Evolutionary conservation across 2,888 invertebrate genomes (phyloP).

Genomic region (Gymnoscelis rufifasciata): DNA sequence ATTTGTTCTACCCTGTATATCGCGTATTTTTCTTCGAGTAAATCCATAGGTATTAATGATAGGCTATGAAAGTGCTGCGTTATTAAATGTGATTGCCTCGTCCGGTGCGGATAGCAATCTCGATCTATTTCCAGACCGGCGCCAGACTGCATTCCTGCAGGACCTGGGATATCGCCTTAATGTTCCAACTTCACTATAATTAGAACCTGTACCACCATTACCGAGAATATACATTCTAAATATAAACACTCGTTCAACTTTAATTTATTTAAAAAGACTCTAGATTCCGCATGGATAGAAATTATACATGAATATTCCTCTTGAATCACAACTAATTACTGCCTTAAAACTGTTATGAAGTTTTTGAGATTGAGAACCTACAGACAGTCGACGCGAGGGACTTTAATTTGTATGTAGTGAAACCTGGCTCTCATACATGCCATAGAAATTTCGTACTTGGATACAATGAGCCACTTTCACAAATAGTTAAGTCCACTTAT

Average conservation of each 20-base stretch:
- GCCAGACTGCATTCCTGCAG: slow-evolving; percentile 71
- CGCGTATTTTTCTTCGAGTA: background rate
- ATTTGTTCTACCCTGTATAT: no score
- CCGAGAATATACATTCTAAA: slow-evolving; percentile 33
- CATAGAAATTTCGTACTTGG: slow-evolving; percentile 36
- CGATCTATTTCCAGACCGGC: slow-evolving; percentile 66
- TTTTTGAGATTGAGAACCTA: no score
- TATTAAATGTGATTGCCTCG: slow-evolving; percentile 44
- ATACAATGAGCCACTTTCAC: slow-evolving; percentile 50
- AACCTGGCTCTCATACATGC: no score
- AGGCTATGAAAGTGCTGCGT: slow-evolving; percentile 32
- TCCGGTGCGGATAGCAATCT: slow-evolving; percentile 48
- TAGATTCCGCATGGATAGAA: no score
- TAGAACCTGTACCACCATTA: slow-evolving; percentile 44
- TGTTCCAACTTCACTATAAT: slow-evolving; percentile 65
- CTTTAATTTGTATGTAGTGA: no score
- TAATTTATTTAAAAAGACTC: no score
- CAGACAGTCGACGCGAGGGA: no score
- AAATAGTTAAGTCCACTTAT: slow-evolving; percentile 68
- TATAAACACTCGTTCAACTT: background rate
- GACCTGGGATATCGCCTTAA: slow-evolving; percentile 65
- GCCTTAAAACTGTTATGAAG: no score
- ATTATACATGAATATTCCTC: no score
- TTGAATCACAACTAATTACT: no score
- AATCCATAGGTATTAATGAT: slow-evolving; percentile 21